A percentile compares a stretch with the other conserved stretches of the same genome.
phyloP scores from a whole-genome alignment of 2,888 invertebrate species.

The Crepidodera aurea region DNA sequence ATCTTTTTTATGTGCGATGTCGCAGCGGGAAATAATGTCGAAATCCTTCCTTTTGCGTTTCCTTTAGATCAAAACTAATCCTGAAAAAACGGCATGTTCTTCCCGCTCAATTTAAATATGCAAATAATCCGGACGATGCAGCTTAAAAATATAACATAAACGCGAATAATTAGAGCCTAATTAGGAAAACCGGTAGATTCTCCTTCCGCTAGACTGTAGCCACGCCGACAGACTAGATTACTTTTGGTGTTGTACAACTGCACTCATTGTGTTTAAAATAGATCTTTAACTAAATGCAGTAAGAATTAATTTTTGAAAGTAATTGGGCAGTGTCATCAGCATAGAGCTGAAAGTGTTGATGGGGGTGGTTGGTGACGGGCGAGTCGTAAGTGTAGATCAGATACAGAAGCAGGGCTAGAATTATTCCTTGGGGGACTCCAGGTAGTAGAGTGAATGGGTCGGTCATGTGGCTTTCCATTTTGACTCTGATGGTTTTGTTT shows the following conservation, averaged over 20 bases:
- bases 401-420: no score
- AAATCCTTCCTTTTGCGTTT: conserved; percentile 3
- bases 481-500: no score
- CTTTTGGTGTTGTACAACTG: background rate
- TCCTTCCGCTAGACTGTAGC: conserved; percentile 23
- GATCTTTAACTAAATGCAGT: background rate
- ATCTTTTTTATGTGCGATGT: conserved; percentile 6
- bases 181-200: conserved; percentile 24
- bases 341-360: no score
- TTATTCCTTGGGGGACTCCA: no score
- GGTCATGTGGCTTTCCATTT: no score
- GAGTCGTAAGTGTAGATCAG: no score
- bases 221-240: conserved; percentile 13
- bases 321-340: no score
- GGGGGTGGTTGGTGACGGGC: no score
- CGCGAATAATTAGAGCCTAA: conserved; percentile 27
- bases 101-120: conserved; percentile 27
- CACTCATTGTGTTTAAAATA: background rate
- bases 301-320: no score
- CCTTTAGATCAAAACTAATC: background rate
- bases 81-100: background rate
- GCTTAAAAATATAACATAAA: conserved; percentile 30
- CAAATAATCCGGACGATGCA: conserved; percentile 23
- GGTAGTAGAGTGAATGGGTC: no score
- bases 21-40: conserved; percentile 6